These are phyloP conservation scores for Labrus mixtus DNA, from an alignment of 2,113 vertebrate genomes.

Conservation along the genomic window DNA sequence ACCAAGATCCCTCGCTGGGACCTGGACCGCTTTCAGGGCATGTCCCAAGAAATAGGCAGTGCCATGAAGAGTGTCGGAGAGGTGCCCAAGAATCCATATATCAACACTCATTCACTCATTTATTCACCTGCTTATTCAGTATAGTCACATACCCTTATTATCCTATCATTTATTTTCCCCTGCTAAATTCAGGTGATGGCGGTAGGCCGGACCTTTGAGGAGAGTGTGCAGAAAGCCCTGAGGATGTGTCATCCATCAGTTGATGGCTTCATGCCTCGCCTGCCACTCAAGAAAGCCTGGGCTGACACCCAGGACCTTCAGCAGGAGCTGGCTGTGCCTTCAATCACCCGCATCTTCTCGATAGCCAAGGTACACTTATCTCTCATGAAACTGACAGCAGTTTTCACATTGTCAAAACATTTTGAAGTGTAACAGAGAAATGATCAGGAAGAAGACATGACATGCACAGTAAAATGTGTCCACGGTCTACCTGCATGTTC, in stretches of 20 bases:
- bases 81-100: slow-evolving; percentile 75
- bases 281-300: slow-evolving; percentile 94
- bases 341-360: slow-evolving; percentile 91
- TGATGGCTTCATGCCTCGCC: slow-evolving; percentile 88
- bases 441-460: neutral
- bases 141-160: neutral
- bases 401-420: slow-evolving; percentile 48
- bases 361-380: slow-evolving; percentile 90
- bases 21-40: slow-evolving; percentile 93
- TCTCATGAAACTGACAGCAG: slow-evolving; percentile 27
- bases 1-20: slow-evolving; percentile 98
- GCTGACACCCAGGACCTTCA: slow-evolving; percentile 81
- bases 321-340: slow-evolving; percentile 90
- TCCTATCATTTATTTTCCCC: neutral
- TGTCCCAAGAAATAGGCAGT: slow-evolving; percentile 90
- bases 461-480: neutral
- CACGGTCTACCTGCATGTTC: neutral
- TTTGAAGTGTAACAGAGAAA: slow-evolving; percentile 37
- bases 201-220: slow-evolving; percentile 94
- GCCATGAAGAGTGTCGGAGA: slow-evolving; percentile 98
- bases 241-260: slow-evolving; percentile 96
- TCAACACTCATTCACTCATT: neutral
- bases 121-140: slow-evolving; percentile 1
- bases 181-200: slow-evolving; percentile 90
- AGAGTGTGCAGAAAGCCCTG: slow-evolving; percentile 95